Evolutionary conservation across 2,888 invertebrate species (phyloP).

Genomic region (Harpalus rufipes): DNA sequence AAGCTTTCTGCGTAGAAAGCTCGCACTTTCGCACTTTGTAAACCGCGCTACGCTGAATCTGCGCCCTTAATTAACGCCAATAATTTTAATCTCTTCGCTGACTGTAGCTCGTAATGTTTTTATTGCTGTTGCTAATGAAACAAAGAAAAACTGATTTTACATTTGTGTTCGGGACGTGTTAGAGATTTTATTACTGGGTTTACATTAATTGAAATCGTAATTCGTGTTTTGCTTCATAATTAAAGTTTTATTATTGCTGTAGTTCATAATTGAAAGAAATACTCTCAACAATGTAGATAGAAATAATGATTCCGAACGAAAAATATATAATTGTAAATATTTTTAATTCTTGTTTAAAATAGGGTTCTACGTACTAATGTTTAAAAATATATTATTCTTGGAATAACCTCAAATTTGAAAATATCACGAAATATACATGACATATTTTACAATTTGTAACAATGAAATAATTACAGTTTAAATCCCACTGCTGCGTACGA

Average conservation of each 20-base stretch:
- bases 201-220: conserved; percentile 46
- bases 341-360: neutral
- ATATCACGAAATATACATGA: too few species aligned
- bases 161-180: conserved; percentile 33
- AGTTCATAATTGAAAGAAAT: neutral
- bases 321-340: neutral
- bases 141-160: conserved; percentile 51
- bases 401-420: too few species aligned
- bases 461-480: too few species aligned
- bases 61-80: conserved; percentile 54
- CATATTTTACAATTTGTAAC: too few species aligned
- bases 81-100: conserved; percentile 52
- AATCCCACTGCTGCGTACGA: too few species aligned
- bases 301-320: neutral
- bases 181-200: conserved; percentile 25
- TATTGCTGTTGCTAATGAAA: conserved; percentile 39
- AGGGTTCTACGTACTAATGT: too few species aligned
- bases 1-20: conserved; percentile 1
- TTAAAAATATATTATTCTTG: too few species aligned
- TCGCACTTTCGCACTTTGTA: conserved; percentile 59
- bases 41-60: conserved; percentile 45
- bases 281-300: neutral
- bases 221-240: conserved; percentile 20
- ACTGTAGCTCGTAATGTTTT: conserved; percentile 51
- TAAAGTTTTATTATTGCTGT: conserved; percentile 9